phyloP scores from a whole-genome alignment of 2,113 vertebrate genomes.

The Xenopus borealis region DNA sequence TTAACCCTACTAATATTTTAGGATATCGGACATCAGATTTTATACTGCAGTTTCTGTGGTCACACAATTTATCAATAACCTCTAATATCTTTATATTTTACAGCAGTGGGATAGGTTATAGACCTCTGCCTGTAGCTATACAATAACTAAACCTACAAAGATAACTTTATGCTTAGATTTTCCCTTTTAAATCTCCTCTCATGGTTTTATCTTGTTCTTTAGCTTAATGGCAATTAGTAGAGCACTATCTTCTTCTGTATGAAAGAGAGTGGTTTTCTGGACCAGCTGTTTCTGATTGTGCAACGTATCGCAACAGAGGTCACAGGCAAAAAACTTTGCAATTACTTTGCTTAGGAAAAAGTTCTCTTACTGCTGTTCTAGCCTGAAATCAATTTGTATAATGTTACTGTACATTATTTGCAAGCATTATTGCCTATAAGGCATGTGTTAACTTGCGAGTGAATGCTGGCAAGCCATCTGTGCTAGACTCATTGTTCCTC shows the following conservation, averaged over 20 bases:
- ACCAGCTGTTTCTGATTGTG: slow-evolving; percentile 51
- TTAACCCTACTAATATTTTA: no score
- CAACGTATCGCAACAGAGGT: slow-evolving; percentile 54
- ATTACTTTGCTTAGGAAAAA: slow-evolving; percentile 40
- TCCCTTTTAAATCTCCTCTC: no score
- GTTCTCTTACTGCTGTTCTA: slow-evolving; percentile 11
- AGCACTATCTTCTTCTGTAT: slow-evolving; percentile 51
- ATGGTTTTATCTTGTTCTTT: no score
- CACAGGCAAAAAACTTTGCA: slow-evolving; percentile 50
- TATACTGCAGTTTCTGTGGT: no score
- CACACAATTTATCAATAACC: no score
- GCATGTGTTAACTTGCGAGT: slow-evolving; percentile 50
- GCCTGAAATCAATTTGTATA: slow-evolving; percentile 56
- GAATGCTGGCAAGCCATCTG: slow-evolving; percentile 44
- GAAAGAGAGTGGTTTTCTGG: slow-evolving; percentile 42
- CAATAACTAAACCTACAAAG: no score
- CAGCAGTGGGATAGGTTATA: no score
- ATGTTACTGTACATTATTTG: slow-evolving; percentile 56
- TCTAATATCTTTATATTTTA: no score
- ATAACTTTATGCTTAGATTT: no score
- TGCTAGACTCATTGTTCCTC: slow-evolving; percentile 47
- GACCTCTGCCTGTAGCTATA: no score
- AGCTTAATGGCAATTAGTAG: slow-evolving; percentile 43
- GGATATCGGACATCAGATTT: no score
- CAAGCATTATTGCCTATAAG: slow-evolving; percentile 50